Conservation (phyloP, 1,140 invertebrate genomes). For the Coenobita brevimanus region DNA sequence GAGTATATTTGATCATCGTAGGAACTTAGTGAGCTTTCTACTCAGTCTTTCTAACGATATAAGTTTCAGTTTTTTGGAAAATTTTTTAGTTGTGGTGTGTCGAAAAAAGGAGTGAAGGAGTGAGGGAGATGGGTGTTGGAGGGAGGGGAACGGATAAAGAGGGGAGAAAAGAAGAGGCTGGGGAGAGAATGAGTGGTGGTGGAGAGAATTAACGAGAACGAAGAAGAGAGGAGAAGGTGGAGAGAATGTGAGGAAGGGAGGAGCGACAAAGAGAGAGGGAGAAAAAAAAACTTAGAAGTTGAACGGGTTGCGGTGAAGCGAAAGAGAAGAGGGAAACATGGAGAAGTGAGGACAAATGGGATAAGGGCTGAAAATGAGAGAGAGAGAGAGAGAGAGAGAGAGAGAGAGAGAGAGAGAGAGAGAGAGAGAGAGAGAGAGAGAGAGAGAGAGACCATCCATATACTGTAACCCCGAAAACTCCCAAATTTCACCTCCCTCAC, state of each 20-base stretch:
- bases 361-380: neutral
- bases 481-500: no score
- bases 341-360: no score
- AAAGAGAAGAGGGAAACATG: no score
- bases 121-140: neutral
- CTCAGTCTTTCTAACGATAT: constrained; percentile 34
- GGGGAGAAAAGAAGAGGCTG: neutral
- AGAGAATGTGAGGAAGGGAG: neutral
- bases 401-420: no score
- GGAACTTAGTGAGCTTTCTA: neutral
- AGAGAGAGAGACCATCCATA: no score
- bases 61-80: constrained; percentile 44
- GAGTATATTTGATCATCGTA: constrained; percentile 56
- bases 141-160: neutral
- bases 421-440: no score
- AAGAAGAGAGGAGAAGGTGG: neutral
- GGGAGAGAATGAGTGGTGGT: neutral
- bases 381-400: no score
- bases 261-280: no score
- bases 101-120: neutral
- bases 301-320: no score
- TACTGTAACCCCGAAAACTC: no score
- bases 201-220: neutral
- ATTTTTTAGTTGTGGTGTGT: constrained; percentile 20
- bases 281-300: no score